Evolutionary conservation across 2,888 invertebrate genomes (phyloP).

Genomic region (Clusia tigrina): DNA sequence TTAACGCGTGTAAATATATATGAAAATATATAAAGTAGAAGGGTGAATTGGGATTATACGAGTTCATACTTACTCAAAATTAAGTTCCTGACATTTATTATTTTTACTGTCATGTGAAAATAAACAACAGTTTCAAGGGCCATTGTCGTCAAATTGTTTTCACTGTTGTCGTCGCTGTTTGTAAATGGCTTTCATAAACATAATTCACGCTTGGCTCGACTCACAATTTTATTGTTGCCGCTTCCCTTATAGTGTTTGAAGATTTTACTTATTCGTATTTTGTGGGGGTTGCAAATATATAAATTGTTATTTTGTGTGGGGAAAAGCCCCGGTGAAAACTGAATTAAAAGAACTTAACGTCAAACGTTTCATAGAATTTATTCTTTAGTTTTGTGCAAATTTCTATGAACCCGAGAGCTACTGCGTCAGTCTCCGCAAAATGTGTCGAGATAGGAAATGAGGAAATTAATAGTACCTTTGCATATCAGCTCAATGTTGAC

Average conservation of each 20-base stretch:
- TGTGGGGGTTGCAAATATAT: neutral
- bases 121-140: conserved; percentile 49
- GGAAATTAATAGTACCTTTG: too few relatives aligned
- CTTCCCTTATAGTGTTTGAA: neutral
- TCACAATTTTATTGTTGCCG: neutral
- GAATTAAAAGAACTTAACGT: neutral
- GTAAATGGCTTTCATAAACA: neutral
- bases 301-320: neutral
- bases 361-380: too few relatives aligned
- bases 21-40: too few relatives aligned
- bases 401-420: too few relatives aligned
- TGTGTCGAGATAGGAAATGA: too few relatives aligned
- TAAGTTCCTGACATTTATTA: neutral
- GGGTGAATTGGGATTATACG: neutral
- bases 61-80: too few relatives aligned
- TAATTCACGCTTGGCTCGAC: neutral
- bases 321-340: neutral
- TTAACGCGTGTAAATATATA: too few relatives aligned
- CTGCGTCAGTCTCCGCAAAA: too few relatives aligned
- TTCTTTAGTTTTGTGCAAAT: too few relatives aligned
- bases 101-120: conserved; percentile 39
- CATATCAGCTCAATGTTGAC: too few relatives aligned
- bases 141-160: conserved; percentile 54
- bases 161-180: conserved; percentile 32
- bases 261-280: neutral